A percentile compares a stretch with the other conserved stretches of the same genome.
These are phyloP conservation scores for Trinorchestia longiramus DNA, from an alignment of 1,140 invertebrate species.

Conservation along the genomic window DNA sequence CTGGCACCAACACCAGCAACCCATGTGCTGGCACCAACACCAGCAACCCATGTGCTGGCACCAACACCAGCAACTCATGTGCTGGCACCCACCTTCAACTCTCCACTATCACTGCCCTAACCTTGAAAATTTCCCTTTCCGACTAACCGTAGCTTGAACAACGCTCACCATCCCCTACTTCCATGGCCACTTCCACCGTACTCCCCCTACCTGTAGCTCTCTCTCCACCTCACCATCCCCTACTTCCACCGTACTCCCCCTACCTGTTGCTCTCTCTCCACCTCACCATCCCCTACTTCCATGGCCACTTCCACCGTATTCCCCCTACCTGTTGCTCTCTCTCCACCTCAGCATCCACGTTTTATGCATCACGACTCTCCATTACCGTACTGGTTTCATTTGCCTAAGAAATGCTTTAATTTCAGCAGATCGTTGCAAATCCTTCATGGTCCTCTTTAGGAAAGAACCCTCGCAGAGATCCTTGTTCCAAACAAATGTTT, in stretches of 20 bases:
- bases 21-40: background rate
- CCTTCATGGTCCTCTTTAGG: background rate
- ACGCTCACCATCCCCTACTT: background rate
- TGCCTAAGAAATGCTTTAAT: constrained; percentile 14
- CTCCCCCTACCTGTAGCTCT: no score
- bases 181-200: background rate
- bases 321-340: background rate
- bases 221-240: no score
- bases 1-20: background rate
- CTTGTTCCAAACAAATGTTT: background rate
- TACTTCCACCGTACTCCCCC: no score
- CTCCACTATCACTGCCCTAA: background rate
- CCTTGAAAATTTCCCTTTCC: background rate
- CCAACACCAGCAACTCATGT: background rate
- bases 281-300: no score
- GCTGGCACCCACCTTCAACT: background rate
- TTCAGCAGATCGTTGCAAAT: constrained; percentile 10
- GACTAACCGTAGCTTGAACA: no score
- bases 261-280: no score
- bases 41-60: background rate
- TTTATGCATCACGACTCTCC: constrained; percentile 13
- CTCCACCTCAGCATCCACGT: background rate
- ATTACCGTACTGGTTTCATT: constrained; percentile 14
- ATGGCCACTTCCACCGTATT: background rate
- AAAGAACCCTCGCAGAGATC: background rate